Conservation (phyloP, 2,797 vertebrate species). For the Gambelia wislizenii region DNA sequence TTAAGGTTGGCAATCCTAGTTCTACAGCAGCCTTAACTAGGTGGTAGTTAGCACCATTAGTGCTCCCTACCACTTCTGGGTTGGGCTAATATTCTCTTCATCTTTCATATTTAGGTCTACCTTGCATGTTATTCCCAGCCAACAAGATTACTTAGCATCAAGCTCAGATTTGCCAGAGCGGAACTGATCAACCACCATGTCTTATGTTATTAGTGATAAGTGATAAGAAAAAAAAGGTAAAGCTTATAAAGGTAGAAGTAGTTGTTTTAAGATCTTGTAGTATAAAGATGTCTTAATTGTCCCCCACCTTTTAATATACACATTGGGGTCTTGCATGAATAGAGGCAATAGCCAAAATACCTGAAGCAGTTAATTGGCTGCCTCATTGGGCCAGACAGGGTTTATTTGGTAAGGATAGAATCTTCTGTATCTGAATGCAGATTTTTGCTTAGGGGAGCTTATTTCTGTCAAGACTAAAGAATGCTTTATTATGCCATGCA, state of each 20-base stretch:
- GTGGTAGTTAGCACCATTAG: background rate
- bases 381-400: background rate
- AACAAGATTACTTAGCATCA: slow-evolving; percentile 11
- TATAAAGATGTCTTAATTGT: background rate
- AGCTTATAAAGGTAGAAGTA: background rate
- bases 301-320: background rate
- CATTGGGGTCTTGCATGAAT: background rate
- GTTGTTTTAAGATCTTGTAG: background rate
- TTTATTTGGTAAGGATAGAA: background rate
- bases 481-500: background rate
- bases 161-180: background rate
- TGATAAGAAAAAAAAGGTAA: background rate
- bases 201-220: background rate
- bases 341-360: background rate
- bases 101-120: background rate
- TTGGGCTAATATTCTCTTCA: background rate
- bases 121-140: background rate
- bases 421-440: background rate
- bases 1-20: no score
- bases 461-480: background rate
- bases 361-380: background rate
- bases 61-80: background rate
- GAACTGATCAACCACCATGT: background rate
- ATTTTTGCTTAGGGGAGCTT: background rate
- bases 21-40: background rate